Conservation (phyloP, 1,140 invertebrate genomes). For the Thaumatotibia leucotreta region DNA sequence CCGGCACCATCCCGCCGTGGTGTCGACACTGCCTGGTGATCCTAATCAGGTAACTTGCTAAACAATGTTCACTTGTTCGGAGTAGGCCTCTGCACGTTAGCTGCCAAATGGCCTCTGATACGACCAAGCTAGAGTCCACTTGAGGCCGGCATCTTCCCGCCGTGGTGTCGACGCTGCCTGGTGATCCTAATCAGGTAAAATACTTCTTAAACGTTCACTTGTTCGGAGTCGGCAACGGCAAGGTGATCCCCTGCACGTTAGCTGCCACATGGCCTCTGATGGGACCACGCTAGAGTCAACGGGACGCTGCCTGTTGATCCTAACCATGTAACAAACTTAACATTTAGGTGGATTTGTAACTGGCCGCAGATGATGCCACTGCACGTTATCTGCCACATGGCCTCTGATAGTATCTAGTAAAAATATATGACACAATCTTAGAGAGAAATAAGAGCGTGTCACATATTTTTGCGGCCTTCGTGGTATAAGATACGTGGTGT, state of each 20-base stretch:
- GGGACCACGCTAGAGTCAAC: slow-evolving; percentile 81
- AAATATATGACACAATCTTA: too few species aligned
- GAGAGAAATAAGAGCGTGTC: too few species aligned
- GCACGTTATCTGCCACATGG: slow-evolving; percentile 81
- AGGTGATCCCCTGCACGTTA: slow-evolving; percentile 84
- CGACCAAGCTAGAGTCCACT: slow-evolving; percentile 80
- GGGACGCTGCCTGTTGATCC: slow-evolving; percentile 34
- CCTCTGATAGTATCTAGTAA: too few species aligned
- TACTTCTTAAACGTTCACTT: too few species aligned
- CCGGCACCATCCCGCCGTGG: slow-evolving; percentile 45
- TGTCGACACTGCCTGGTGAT: slow-evolving; percentile 34
- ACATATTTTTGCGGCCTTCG: too few species aligned
- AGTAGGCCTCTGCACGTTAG: too few species aligned
- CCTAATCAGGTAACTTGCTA: slow-evolving; percentile 33
- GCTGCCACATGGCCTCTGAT: slow-evolving; percentile 82
- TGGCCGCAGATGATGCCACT: too few species aligned
- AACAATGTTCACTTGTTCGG: too few species aligned
- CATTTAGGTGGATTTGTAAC: too few species aligned
- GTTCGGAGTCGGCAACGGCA: slow-evolving; percentile 76
- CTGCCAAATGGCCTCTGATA: slow-evolving; percentile 82
- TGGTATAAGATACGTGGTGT: too few species aligned
- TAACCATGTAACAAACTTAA: slow-evolving; percentile 28
- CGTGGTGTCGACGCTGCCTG: slow-evolving; percentile 40
- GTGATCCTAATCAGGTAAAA: slow-evolving; percentile 56
- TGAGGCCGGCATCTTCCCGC: slow-evolving; percentile 41